phyloP scores from a whole-genome alignment of 2,113 vertebrate genomes.

The Gasterosteus aculeatus region DNA sequence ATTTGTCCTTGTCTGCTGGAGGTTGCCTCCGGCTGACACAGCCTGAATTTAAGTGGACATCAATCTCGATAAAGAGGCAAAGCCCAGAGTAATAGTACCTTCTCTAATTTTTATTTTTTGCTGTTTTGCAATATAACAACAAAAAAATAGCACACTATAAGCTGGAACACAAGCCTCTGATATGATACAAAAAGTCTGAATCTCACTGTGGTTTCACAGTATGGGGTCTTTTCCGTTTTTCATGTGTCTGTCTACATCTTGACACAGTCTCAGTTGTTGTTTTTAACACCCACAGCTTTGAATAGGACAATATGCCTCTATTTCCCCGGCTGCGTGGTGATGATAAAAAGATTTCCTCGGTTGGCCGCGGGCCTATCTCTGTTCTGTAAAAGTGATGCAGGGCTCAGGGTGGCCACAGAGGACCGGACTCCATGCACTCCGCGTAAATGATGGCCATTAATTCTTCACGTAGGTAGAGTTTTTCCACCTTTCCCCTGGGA shows the following conservation, averaged over 20 bases:
- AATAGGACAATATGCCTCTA: slow-evolving; percentile 53
- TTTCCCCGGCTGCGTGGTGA: slow-evolving; percentile 65
- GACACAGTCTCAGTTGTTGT: slow-evolving; percentile 22
- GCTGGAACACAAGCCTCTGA: slow-evolving; percentile 44
- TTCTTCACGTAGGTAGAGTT: slow-evolving; percentile 66
- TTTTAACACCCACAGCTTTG: slow-evolving; percentile 32
- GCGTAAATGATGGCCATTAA: slow-evolving; percentile 76
- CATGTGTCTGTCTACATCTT: slow-evolving; percentile 12
- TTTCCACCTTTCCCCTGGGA: slow-evolving; percentile 56
- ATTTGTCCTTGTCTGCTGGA: slow-evolving; percentile 78
- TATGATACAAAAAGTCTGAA: slow-evolving; percentile 29
- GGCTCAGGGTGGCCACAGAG: slow-evolving; percentile 60
- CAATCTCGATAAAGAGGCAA: slow-evolving; percentile 75
- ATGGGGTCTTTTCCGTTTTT: slow-evolving; percentile 25
- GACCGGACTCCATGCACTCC: slow-evolving; percentile 61
- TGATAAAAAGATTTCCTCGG: slow-evolving; percentile 71
- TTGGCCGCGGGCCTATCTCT: slow-evolving; percentile 67
- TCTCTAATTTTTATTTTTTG: slow-evolving; percentile 39
- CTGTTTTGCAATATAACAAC: slow-evolving; percentile 49
- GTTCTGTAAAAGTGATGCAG: slow-evolving; percentile 52
- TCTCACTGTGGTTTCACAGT: slow-evolving; percentile 19
- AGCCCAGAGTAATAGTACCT: slow-evolving; percentile 63
- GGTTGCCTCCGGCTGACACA: slow-evolving; percentile 74
- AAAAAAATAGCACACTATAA: slow-evolving; percentile 45
- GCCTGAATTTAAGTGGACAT: slow-evolving; percentile 76